These are phyloP conservation scores for Scatophagus argus DNA, from an alignment of 2,113 vertebrate species.

Conservation along the genomic window DNA sequence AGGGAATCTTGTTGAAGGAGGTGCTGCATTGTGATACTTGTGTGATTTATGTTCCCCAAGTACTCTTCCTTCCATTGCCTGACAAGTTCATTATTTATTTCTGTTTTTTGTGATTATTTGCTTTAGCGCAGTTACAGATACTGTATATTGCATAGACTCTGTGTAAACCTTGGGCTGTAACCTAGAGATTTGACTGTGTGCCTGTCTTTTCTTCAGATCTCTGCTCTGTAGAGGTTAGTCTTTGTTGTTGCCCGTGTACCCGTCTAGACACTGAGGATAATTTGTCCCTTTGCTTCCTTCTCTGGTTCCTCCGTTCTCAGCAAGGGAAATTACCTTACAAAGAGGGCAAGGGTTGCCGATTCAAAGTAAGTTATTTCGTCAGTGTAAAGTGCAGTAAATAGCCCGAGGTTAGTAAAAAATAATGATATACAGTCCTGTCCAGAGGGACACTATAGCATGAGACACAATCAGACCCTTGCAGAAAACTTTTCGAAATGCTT, in stretches of 20 bases:
- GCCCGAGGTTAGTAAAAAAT: conserved; percentile 75
- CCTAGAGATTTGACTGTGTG: conserved; percentile 57
- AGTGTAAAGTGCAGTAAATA: conserved; percentile 78
- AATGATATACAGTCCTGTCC: conserved; percentile 76
- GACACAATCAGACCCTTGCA: conserved; percentile 69
- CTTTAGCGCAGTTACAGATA: conserved; percentile 61
- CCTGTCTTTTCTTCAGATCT: conserved; percentile 66
- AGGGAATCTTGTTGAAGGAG: conserved; percentile 72
- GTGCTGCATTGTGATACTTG: conserved; percentile 79
- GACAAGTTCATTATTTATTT: conserved; percentile 81
- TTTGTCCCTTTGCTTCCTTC: conserved; percentile 76
- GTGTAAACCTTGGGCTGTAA: conserved; percentile 63
- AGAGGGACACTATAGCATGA: conserved; percentile 63
- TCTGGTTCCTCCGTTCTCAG: conserved; percentile 65
- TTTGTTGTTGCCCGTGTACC: conserved; percentile 75
- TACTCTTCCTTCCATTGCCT: conserved; percentile 60
- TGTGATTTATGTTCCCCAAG: conserved; percentile 76
- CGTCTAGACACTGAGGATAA: conserved; percentile 74
- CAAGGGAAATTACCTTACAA: conserved; percentile 77
- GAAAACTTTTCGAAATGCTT: conserved; percentile 73
- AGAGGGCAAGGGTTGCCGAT: conserved; percentile 73
- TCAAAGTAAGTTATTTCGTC: conserved; percentile 80
- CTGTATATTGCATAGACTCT: conserved; percentile 39
- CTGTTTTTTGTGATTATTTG: conserved; percentile 79
- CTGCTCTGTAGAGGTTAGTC: conserved; percentile 60